A percentile compares a stretch with the other conserved stretches of the same genome.
Evolutionary conservation across 2,113 vertebrate genomes (phyloP).

Genomic region (Tetrao urogallus): DNA sequence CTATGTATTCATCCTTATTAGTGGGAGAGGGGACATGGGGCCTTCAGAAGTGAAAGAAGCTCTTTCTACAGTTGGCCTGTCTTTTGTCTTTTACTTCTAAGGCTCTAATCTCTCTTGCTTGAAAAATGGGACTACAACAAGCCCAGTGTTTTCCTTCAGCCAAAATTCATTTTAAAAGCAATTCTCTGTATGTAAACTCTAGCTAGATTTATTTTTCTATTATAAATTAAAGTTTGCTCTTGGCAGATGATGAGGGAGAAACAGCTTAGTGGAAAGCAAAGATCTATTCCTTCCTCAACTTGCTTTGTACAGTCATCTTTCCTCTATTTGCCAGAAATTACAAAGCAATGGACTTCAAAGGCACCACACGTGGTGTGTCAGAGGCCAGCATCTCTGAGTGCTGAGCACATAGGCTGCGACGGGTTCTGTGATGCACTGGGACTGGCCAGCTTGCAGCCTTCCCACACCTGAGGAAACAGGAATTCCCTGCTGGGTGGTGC

Average conservation of each 20-base stretch:
- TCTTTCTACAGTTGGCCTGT: background rate
- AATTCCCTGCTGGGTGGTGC: background rate
- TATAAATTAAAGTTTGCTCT: slow-evolving; percentile 36
- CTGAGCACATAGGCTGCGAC: fast-evolving
- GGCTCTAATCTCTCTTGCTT: slow-evolving; percentile 6
- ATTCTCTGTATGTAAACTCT: background rate
- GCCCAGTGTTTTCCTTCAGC: background rate
- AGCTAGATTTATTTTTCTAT: slow-evolving; percentile 41
- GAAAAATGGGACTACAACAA: background rate
- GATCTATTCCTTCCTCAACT: background rate
- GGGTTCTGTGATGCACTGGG: background rate
- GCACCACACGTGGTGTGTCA: background rate
- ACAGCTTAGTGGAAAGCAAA: slow-evolving; percentile 12
- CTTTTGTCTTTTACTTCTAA: background rate
- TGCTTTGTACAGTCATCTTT: slow-evolving; percentile 17
- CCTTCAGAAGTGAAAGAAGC: background rate
- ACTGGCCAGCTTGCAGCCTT: background rate
- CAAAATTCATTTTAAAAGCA: background rate
- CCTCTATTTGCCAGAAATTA: slow-evolving; percentile 41
- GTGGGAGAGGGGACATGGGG: background rate
- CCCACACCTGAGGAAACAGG: background rate
- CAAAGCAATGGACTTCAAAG: slow-evolving; percentile 24
- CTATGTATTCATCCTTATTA: background rate
- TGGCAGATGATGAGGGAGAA: slow-evolving; percentile 44
- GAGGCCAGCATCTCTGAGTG: background rate